A percentile compares a stretch with the other conserved stretches of the same genome.
Evolutionary conservation across 2,888 invertebrate genomes (phyloP).

Genomic region (Maniola hyperantus): DNA sequence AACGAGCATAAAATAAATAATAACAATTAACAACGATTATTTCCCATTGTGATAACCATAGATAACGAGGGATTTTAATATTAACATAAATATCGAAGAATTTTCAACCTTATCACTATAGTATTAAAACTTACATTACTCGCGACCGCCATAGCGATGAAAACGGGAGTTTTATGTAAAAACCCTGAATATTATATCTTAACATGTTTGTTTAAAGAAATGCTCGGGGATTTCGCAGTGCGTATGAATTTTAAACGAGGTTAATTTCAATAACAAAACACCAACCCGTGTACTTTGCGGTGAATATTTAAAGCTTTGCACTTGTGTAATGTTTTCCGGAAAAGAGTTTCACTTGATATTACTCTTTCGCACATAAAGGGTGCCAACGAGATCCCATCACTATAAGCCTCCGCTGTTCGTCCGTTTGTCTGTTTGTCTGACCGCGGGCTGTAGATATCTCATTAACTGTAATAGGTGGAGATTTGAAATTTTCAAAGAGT

Average conservation of each 20-base stretch:
- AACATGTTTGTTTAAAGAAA: conserved; percentile 35
- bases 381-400: too few relatives aligned
- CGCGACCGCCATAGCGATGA: background rate
- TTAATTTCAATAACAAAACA: conserved; percentile 45
- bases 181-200: conserved; percentile 26
- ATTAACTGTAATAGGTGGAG: too few relatives aligned
- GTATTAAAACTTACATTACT: background rate
- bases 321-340: conserved; percentile 2
- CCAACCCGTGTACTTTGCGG: conserved; percentile 28
- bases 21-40: too few relatives aligned
- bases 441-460: too few relatives aligned
- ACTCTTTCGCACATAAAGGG: background rate
- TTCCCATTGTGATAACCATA: too few relatives aligned
- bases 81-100: background rate
- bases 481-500: too few relatives aligned
- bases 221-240: conserved; percentile 35
- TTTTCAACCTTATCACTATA: background rate
- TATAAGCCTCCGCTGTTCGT: too few relatives aligned
- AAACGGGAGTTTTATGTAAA: conserved; percentile 21
- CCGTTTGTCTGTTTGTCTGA: too few relatives aligned
- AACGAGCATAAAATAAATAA: too few relatives aligned
- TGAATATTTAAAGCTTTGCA: conserved; percentile 40
- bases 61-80: background rate
- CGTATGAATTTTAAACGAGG: conserved; percentile 43
- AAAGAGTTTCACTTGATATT: conserved; percentile 5